A percentile compares a stretch with the other conserved stretches of the same genome.
Conservation (phyloP, 2,797 vertebrate species). For the Phataginus tricuspis region DNA sequence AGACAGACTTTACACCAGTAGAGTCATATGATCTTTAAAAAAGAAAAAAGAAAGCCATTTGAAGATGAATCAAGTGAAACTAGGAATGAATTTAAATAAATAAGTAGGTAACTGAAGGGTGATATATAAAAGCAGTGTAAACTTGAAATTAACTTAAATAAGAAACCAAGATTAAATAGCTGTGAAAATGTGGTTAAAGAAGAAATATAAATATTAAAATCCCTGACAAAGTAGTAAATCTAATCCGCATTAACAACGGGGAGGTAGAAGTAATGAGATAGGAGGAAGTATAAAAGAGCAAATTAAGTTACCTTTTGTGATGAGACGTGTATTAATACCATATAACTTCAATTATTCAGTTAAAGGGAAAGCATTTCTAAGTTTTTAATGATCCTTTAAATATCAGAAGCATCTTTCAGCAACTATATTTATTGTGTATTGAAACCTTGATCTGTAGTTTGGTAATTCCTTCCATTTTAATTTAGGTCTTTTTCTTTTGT, state of each 20-base stretch:
- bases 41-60: not conserved
- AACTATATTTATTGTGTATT: not conserved
- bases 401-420: not conserved
- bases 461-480: not conserved
- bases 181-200: not conserved
- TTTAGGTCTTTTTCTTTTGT: not conserved
- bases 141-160: not conserved
- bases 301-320: not conserved
- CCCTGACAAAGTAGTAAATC: not conserved
- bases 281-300: not conserved
- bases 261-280: not conserved
- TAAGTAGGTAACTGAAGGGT: not conserved
- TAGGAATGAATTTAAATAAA: not conserved
- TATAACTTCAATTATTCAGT: not conserved
- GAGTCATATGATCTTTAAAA: not conserved
- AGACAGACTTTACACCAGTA: not conserved
- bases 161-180: not conserved
- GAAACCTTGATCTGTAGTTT: not conserved
- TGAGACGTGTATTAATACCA: not conserved
- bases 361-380: not conserved
- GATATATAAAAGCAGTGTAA: not conserved
- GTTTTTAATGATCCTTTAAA: not conserved
- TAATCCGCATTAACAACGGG: not conserved
- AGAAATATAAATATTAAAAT: not conserved
- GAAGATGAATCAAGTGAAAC: not conserved